A percentile compares a stretch with the other conserved stretches of the same genome.
Evolutionary conservation across 2,113 vertebrate species (phyloP).

Genomic region (Pholis gunnellus): DNA sequence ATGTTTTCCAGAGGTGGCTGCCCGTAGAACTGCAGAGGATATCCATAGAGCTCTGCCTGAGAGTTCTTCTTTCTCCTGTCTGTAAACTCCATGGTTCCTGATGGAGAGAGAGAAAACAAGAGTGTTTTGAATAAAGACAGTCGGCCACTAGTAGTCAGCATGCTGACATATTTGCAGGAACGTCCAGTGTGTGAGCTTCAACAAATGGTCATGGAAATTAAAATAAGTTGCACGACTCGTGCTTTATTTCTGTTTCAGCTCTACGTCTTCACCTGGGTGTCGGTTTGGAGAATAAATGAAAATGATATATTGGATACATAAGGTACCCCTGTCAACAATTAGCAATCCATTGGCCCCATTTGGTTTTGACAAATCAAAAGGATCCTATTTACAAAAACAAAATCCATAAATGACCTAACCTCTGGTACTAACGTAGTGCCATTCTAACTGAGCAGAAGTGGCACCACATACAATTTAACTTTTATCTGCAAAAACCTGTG

Average conservation of each 20-base stretch:
- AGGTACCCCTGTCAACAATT: not conserved
- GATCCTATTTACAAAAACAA: not conserved
- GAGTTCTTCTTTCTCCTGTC: conserved; percentile 72
- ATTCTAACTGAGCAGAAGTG: not conserved
- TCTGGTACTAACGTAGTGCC: not conserved
- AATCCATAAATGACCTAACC: not conserved
- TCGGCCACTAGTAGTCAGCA: not conserved
- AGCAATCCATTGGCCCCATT: not conserved
- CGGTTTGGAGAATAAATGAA: not conserved
- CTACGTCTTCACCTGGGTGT: not conserved
- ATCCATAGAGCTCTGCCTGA: conserved; percentile 85
- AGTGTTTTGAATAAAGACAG: not conserved
- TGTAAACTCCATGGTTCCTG: conserved; percentile 76
- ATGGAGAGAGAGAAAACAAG: not conserved
- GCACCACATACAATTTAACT: not conserved
- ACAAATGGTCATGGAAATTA: not conserved
- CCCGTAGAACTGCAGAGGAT: conserved; percentile 91
- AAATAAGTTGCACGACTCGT: not conserved
- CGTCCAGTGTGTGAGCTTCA: not conserved
- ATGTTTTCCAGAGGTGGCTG: conserved; percentile 92
- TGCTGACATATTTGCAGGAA: not conserved
- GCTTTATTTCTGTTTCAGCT: not conserved
- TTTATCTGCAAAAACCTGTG: not conserved
- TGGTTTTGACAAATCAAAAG: not conserved
- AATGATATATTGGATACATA: not conserved